phyloP scores from a whole-genome alignment of 2,888 invertebrate genomes.

The Andrena flavipes region DNA sequence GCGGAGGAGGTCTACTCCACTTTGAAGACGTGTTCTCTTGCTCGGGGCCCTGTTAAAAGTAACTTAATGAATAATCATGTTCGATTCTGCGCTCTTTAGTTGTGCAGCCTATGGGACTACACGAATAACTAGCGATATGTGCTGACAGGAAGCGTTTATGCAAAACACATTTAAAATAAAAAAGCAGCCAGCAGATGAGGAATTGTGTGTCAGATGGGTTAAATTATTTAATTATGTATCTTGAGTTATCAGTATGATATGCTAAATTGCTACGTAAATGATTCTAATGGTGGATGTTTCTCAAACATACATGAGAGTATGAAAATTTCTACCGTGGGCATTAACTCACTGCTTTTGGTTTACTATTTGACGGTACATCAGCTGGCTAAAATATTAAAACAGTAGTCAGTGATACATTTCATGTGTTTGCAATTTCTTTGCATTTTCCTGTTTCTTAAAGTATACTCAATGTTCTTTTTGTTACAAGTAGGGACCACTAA shows the following conservation, averaged over 20 bases:
- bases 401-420: conserved; percentile 8
- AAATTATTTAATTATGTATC: not conserved
- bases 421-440: not conserved
- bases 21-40: conserved; percentile 88
- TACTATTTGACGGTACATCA: conserved; percentile 9
- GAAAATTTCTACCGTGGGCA: not conserved
- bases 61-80: not conserved
- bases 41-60: conserved; percentile 87
- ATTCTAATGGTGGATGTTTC: not conserved
- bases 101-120: not conserved
- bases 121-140: not conserved
- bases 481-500: not conserved
- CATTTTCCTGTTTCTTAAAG: not conserved
- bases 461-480: not conserved
- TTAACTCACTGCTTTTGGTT: conserved; percentile 50
- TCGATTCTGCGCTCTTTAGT: not conserved
- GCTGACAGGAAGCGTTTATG: not conserved
- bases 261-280: not conserved
- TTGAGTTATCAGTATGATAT: not conserved
- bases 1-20: conserved; percentile 92
- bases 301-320: not conserved
- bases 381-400: conserved; percentile 44
- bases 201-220: not conserved
- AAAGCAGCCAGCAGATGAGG: not conserved
- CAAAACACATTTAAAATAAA: not conserved